Conservation (phyloP, 1,140 invertebrate genomes). For the Hermetia illucens region DNA sequence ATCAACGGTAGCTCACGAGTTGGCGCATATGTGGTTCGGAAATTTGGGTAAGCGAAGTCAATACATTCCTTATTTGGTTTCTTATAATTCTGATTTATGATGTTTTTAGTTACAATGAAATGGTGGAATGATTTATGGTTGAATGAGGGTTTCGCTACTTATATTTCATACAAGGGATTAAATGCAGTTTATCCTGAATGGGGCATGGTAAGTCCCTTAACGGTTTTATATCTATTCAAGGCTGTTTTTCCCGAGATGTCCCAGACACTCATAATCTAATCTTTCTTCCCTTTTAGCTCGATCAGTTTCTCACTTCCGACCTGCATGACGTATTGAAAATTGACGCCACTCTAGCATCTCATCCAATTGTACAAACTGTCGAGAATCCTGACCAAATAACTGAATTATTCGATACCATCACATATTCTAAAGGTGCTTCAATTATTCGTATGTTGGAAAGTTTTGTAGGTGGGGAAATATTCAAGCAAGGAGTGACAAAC, state of each 20-base stretch:
- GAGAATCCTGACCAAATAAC: constrained; percentile 79
- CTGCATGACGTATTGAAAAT: constrained; percentile 56
- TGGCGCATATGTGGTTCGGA: constrained; percentile 89
- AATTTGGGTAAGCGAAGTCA: constrained; percentile 50
- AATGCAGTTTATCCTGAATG: constrained; percentile 59
- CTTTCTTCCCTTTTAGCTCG: constrained; percentile 35
- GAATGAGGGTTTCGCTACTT: constrained; percentile 84
- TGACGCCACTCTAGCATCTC: constrained; percentile 72
- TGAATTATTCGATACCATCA: constrained; percentile 83
- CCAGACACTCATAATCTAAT: not conserved
- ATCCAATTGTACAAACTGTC: constrained; percentile 75
- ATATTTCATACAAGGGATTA: constrained; percentile 68
- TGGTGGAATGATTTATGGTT: constrained; percentile 93
- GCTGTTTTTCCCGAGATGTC: not conserved
- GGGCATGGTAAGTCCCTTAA: constrained; percentile 63
- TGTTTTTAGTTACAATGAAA: constrained; percentile 59
- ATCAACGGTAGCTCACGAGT: constrained; percentile 73
- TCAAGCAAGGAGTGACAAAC: constrained; percentile 52
- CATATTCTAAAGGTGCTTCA: constrained; percentile 84
- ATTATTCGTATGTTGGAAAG: constrained; percentile 82
- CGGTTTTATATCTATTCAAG: constrained; percentile 9
- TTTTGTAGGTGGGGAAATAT: constrained; percentile 61
- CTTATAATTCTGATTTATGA: constrained; percentile 2
- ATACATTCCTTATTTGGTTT: constrained; percentile 3
- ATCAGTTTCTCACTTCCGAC: constrained; percentile 58